Percentiles rank a stretch among this genome's conserved stretches.
phyloP scores from a whole-genome alignment of 2,888 invertebrate species.

The Lissonota sp. region DNA sequence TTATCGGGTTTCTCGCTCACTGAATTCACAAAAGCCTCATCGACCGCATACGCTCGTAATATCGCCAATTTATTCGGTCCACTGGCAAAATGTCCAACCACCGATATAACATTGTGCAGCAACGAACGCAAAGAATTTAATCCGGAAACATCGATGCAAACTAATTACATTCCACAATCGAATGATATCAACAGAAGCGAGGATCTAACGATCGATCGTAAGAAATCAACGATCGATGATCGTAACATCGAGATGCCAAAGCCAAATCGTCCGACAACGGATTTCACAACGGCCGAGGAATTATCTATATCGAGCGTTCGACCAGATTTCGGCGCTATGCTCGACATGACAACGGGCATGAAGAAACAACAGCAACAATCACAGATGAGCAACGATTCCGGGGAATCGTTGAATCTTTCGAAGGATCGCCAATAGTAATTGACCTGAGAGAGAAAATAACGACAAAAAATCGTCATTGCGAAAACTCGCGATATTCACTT shows the following conservation, averaged over 20 bases:
- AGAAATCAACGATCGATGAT: constrained; percentile 53
- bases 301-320: constrained; percentile 75
- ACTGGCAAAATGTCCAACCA: constrained; percentile 74
- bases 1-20: constrained; percentile 80
- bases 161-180: constrained; percentile 55
- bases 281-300: constrained; percentile 75
- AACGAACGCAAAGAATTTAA: constrained; percentile 61
- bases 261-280: constrained; percentile 62
- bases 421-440: constrained; percentile 76
- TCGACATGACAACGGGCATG: constrained; percentile 79
- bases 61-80: constrained; percentile 81
- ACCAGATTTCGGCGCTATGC: constrained; percentile 76
- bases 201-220: constrained; percentile 62
- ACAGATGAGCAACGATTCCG: constrained; percentile 71
- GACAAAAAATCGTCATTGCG: neutral
- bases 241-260: constrained; percentile 55
- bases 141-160: constrained; percentile 71
- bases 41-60: constrained; percentile 80
- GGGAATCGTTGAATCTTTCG: constrained; percentile 80
- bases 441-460: neutral
- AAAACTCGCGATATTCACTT: neutral
- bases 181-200: constrained; percentile 50
- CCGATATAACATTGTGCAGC: constrained; percentile 71
- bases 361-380: constrained; percentile 74
- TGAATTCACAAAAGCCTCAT: constrained; percentile 80